These are phyloP conservation scores for Spheniscus mendiculus DNA, from an alignment of 2,113 vertebrate genomes.

Conservation along the genomic window DNA sequence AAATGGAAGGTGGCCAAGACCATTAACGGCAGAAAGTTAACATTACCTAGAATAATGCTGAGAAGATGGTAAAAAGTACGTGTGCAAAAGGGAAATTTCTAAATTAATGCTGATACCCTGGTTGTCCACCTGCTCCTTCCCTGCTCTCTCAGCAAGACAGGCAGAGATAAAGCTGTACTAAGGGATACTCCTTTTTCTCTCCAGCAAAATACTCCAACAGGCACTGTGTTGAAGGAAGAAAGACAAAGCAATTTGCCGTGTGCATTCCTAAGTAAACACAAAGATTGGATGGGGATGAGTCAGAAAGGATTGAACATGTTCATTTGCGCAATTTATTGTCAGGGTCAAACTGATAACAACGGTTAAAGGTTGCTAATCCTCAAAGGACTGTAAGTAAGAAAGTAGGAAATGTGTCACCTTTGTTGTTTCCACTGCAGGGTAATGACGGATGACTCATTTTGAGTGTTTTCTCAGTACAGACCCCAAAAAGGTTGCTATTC, in stretches of 20 bases:
- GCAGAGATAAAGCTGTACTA: not conserved
- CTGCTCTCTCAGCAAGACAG: not conserved
- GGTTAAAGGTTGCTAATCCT: not conserved
- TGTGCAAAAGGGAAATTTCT: not conserved
- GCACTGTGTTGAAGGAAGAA: not conserved
- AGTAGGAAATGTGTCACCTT: not conserved
- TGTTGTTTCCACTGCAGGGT: not conserved
- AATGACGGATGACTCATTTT: not conserved
- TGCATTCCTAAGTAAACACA: not conserved
- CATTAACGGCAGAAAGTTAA: not conserved
- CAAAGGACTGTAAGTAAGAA: not conserved
- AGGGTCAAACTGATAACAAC: not conserved
- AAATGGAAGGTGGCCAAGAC: not conserved
- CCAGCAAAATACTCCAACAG: not conserved
- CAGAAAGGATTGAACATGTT: not conserved
- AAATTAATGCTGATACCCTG: not conserved
- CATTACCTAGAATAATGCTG: not conserved
- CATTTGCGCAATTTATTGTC: not conserved
- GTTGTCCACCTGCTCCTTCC: not conserved
- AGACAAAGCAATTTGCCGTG: not conserved
- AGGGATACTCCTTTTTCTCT: not conserved
- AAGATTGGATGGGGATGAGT: not conserved
- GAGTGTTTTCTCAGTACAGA: not conserved
- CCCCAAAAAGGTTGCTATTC: not conserved
- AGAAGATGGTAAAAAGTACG: fast-evolving